Conservation (phyloP, 2,797 vertebrate species). For the Pangasius djambal region DNA sequence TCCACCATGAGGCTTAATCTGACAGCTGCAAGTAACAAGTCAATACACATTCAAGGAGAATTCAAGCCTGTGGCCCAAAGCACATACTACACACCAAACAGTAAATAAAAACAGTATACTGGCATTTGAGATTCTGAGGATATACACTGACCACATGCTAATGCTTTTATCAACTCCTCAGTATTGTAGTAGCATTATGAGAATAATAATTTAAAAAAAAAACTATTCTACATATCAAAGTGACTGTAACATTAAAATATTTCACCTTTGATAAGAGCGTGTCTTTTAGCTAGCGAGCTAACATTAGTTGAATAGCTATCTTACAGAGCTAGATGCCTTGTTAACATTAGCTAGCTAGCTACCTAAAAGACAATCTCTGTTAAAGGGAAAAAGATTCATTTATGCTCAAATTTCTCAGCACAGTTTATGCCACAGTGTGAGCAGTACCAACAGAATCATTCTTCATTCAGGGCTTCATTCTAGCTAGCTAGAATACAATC, state of each 20-base stretch:
- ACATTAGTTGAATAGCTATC: neutral
- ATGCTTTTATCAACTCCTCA: neutral
- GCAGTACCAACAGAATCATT: neutral
- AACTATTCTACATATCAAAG: neutral
- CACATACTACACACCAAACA: neutral
- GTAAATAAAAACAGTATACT: neutral
- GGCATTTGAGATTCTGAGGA: neutral
- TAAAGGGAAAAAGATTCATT: neutral
- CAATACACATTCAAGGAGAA: neutral
- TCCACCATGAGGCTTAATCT: neutral
- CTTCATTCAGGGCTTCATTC: neutral
- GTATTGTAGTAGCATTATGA: neutral
- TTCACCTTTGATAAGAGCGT: neutral
- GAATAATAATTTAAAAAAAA: neutral
- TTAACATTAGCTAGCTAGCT: neutral
- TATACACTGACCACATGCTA: neutral
- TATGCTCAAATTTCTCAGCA: neutral
- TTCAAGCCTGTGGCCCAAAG: neutral
- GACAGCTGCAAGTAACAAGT: neutral
- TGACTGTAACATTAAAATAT: neutral
- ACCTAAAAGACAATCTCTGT: neutral
- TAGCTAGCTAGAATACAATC: neutral
- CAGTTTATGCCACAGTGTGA: neutral
- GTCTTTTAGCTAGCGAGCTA: neutral
- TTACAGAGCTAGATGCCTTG: neutral